phyloP scores from a whole-genome alignment of 2,113 vertebrate genomes.

The Hyperopisus bebe region DNA sequence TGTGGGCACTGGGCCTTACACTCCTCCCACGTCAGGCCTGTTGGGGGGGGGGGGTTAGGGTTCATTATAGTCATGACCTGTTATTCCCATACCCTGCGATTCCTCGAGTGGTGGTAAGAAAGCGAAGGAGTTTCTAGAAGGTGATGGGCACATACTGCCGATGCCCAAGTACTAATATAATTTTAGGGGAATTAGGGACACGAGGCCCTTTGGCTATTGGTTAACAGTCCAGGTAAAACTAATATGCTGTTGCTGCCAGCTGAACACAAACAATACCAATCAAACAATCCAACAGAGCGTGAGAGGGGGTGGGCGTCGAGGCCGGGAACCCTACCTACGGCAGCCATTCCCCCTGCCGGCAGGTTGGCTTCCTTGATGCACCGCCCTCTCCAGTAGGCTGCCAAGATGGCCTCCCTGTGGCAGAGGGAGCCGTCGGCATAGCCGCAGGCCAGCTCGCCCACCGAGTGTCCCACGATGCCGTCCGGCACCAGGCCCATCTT shows the following conservation, averaged over 20 bases:
- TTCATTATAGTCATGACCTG: not conserved
- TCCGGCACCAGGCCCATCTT: constrained; percentile 76
- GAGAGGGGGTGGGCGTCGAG: not conserved
- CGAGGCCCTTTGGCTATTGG: not conserved
- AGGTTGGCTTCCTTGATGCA: constrained; percentile 84
- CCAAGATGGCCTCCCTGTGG: constrained; percentile 75
- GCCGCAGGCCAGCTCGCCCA: constrained; percentile 91
- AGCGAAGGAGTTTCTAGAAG: not conserved
- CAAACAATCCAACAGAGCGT: not conserved
- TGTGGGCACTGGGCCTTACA: constrained; percentile 77
- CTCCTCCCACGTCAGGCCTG: constrained; percentile 89
- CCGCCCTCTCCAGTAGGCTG: constrained; percentile 87
- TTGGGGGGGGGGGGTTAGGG: not conserved
- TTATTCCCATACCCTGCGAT: not conserved
- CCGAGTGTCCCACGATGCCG: constrained; percentile 88
- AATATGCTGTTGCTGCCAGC: not conserved
- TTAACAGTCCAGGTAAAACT: not conserved
- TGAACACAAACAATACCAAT: not conserved
- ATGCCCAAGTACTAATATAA: not conserved
- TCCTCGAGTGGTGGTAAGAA: not conserved
- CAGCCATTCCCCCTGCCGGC: constrained; percentile 85
- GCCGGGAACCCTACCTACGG: constrained; percentile 73
- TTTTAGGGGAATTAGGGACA: not conserved
- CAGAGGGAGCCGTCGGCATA: constrained; percentile 85
- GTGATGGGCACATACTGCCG: not conserved